Base-by-base conservation (phyloP, 2,888 invertebrate species). In the Lepidocyrtinus sp. region DNA sequence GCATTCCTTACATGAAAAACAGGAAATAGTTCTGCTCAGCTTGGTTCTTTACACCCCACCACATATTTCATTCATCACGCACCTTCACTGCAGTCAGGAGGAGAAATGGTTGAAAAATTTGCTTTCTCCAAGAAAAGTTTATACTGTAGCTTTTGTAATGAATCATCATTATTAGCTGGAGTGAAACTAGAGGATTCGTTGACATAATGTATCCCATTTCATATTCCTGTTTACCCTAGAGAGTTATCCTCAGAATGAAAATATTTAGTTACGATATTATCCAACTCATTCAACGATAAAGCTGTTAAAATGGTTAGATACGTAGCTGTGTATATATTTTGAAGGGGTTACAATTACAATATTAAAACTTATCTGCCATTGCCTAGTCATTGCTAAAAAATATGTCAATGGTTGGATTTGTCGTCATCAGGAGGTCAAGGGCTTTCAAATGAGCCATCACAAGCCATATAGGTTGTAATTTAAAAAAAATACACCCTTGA, bases 111-210 rank as follows among this genome's bases (percentile, higher is more conserved):
- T 15, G 63, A 25, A 36, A 36, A 36, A 7, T 36, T 36, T 36
- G 12, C 36, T 36, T 36, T 36, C 36, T 36, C 36, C 36, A 36
- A 12, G 12, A 36, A 36, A 36, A 36, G 12, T 12, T 64, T 21
- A 63, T 27, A 45, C 65, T 64, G 27, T 74, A 26, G 65, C 67
- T 65, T 64, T 36, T 50, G 74, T 67, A 74, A 74, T 74, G 74
- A 74, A 74, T 67, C 74, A 65, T 74, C 65, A 74, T 74, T 74
- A 74, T 36, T 36, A 7, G 36, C 36, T 12, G 5, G 36, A 12
- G 36, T 36, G 36, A 36, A 36, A 36, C 36, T 5, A 45, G 36
- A 72, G 71, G 24, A 19, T 27, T 24, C 61, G 64, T 73, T 64
- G 73, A 73, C 73, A 64, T 36, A 5, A 7, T 12, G 36, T 36